Conservation (phyloP, 2,888 invertebrate genomes). For the Leistus spinibarbis region DNA sequence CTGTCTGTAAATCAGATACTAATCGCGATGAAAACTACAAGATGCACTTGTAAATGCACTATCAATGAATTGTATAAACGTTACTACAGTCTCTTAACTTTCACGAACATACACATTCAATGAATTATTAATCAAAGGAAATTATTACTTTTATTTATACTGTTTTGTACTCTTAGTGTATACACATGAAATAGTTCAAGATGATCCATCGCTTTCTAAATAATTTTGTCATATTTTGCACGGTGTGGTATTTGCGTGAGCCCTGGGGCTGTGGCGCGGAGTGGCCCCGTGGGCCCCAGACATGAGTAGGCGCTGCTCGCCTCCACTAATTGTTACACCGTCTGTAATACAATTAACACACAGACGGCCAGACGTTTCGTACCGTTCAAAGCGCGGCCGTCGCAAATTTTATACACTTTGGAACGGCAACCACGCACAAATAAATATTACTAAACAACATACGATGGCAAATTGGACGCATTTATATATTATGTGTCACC, state of each 20-base stretch:
- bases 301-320: background rate
- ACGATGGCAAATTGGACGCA: background rate
- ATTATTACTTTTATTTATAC: too few relatives aligned
- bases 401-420: background rate
- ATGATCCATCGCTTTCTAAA: too few relatives aligned
- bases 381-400: background rate
- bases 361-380: background rate
- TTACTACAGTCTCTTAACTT: too few relatives aligned
- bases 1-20: too few relatives aligned
- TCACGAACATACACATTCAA: too few relatives aligned
- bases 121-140: too few relatives aligned
- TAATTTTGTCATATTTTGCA: background rate
- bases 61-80: too few relatives aligned
- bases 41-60: too few relatives aligned
- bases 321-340: slow-evolving; percentile 22
- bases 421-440: background rate
- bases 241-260: background rate
- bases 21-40: too few relatives aligned
- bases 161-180: too few relatives aligned
- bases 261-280: background rate
- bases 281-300: background rate
- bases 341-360: slow-evolving; percentile 4
- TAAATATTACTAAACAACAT: background rate
- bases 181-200: too few relatives aligned
- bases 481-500: background rate